A percentile compares a stretch with the other conserved stretches of the same genome.
Evolutionary conservation across 1,140 invertebrate genomes (phyloP).

Genomic region (Formica exsecta): DNA sequence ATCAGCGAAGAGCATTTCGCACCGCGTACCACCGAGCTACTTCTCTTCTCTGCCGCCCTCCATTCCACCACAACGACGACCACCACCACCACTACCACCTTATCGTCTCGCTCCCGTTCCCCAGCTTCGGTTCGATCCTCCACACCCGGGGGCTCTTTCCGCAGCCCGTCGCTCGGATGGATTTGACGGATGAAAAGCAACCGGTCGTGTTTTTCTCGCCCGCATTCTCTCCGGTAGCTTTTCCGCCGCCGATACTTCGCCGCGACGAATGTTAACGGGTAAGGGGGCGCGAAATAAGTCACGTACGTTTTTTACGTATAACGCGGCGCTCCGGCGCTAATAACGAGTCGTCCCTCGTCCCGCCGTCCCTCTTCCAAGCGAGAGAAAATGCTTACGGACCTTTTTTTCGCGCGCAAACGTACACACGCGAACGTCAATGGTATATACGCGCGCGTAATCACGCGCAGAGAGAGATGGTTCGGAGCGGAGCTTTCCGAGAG

Average conservation of each 20-base stretch:
- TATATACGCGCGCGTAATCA: slow-evolving; percentile 69
- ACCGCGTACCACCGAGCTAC: slow-evolving; percentile 73
- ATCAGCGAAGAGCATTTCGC: slow-evolving; percentile 85
- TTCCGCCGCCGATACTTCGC: slow-evolving; percentile 30
- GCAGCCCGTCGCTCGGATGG: slow-evolving; percentile 64
- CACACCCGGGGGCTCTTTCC: slow-evolving; percentile 54
- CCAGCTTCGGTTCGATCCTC: slow-evolving; percentile 52
- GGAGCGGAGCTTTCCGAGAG: slow-evolving; percentile 61
- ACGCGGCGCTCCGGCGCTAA: slow-evolving; percentile 31
- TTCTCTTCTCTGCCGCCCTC: slow-evolving; percentile 44
- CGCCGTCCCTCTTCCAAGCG: background rate
- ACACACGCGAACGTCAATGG: slow-evolving; percentile 67
- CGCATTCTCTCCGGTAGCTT: background rate
- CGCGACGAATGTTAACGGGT: slow-evolving; percentile 43
- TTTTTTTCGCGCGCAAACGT: slow-evolving; percentile 63
- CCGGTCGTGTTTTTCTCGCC: slow-evolving; percentile 38
- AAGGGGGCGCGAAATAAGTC: slow-evolving; percentile 39
- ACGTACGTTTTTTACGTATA: slow-evolving; percentile 28
- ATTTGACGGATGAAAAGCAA: slow-evolving; percentile 75
- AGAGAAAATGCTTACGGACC: slow-evolving; percentile 51
- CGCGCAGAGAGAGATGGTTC: slow-evolving; percentile 55
- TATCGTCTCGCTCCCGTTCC: slow-evolving; percentile 56
- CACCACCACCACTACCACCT: slow-evolving; percentile 11
- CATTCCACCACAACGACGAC: slow-evolving; percentile 41
- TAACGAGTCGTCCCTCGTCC: slow-evolving; percentile 26